phyloP scores from a whole-genome alignment of 2,888 invertebrate species.

The Bombylius discolor region DNA sequence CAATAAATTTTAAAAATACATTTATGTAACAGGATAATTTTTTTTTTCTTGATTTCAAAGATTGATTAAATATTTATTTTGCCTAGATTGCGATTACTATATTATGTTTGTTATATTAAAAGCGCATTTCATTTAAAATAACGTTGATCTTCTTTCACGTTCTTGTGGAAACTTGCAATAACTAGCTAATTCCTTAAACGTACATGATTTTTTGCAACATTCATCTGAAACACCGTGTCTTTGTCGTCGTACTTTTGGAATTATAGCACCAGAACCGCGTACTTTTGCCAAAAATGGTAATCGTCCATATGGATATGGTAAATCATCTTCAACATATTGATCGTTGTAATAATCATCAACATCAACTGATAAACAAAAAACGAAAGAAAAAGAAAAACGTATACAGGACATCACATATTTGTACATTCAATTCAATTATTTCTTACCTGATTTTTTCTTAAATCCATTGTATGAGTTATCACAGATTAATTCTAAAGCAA shows the following conservation, averaged over 20 bases:
- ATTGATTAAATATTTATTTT: no score
- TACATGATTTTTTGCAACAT: conserved; percentile 9
- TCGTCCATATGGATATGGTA: conserved; percentile 1
- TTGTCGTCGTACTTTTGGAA: conserved; percentile 4
- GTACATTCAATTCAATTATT: neutral
- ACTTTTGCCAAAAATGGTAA: conserved; percentile 3
- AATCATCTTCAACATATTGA: conserved; percentile 2
- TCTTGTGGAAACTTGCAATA: conserved; percentile 4
- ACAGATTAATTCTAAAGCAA: conserved; percentile 5
- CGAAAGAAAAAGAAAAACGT: neutral
- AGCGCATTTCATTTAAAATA: neutral
- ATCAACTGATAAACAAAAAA: neutral
- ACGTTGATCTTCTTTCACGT: neutral
- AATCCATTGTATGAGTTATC: conserved; percentile 5
- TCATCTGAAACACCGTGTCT: conserved; percentile 7
- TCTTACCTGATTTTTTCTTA: conserved; percentile 5
- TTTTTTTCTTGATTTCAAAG: no score
- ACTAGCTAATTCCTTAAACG: neutral
- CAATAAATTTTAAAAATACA: no score
- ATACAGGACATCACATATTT: no score
- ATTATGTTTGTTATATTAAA: no score
- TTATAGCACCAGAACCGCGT: neutral
- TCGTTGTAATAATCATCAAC: conserved; percentile 4
- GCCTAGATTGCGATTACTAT: no score
- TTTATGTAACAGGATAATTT: no score